Percentiles rank a stretch among this genome's conserved stretches.
These are phyloP conservation scores for zebrafish (Danio rerio) DNA, from an alignment of 2,113 vertebrate species.

Conservation along the genomic window DNA sequence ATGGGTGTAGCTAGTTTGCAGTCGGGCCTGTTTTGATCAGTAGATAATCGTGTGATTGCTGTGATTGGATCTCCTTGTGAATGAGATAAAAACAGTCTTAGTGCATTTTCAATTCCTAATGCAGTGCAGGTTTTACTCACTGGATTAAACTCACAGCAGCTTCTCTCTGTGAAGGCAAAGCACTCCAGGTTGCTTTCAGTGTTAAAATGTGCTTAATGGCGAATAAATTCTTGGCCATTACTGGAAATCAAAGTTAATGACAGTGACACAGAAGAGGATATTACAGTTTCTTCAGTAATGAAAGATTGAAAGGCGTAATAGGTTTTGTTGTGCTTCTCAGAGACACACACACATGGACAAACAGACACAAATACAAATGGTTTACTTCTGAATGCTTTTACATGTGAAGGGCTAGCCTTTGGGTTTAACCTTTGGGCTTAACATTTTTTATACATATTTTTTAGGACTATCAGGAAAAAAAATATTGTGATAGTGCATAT, in stretches of 20 bases:
- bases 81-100: not conserved
- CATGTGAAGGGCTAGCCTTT: no score
- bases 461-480: no score
- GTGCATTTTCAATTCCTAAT: not conserved
- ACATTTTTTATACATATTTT: no score
- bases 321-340: no score
- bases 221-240: not conserved
- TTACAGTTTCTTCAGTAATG: no score
- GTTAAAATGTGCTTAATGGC: not conserved
- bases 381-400: no score
- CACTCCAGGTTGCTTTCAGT: not conserved
- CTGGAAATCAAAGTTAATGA: not conserved
- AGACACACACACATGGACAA: no score
- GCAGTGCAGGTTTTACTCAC: not conserved
- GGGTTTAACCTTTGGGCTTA: no score
- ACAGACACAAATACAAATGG: no score
- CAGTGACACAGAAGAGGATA: not conserved
- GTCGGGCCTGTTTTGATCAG: not conserved
- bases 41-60: not conserved
- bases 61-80: not conserved
- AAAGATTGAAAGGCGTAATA: no score
- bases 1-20: not conserved
- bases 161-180: not conserved
- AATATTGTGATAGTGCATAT: no score
- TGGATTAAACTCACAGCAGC: not conserved